These are phyloP conservation scores for Arothron firmamentum DNA, from an alignment of 2,113 vertebrate genomes.

Conservation along the genomic window DNA sequence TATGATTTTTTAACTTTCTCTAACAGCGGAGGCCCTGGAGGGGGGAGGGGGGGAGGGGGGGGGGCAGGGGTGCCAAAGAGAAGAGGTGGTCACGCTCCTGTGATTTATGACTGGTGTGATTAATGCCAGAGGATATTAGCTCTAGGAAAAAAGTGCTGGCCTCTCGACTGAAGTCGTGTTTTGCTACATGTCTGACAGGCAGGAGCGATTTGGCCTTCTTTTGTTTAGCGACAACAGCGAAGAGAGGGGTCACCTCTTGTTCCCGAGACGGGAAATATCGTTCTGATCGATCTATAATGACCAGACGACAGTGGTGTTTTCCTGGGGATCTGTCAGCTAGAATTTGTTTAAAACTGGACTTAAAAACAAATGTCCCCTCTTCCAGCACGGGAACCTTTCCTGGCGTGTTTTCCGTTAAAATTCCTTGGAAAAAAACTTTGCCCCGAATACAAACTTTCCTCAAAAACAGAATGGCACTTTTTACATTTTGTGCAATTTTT, in stretches of 20 bases:
- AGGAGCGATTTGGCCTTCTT: conserved; percentile 67
- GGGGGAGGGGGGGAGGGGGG: conserved; percentile 33
- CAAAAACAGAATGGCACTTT: too few species aligned
- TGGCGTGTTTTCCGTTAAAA: too few species aligned
- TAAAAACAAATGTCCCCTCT: too few species aligned
- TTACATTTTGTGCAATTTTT: too few species aligned
- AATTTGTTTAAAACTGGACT: too few species aligned
- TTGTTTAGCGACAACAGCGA: conserved; percentile 51
- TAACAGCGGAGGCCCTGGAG: conserved; percentile 33
- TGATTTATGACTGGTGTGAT: conserved; percentile 66
- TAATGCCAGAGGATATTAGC: conserved; percentile 67
- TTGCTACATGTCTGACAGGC: conserved; percentile 68
- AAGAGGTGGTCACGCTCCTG: conserved; percentile 47
- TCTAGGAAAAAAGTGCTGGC: conserved; percentile 56
- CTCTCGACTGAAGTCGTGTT: conserved; percentile 65
- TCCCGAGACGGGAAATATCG: conserved; percentile 45
- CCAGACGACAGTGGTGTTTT: too few species aligned
- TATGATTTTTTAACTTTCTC: conserved; percentile 60
- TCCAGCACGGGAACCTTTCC: too few species aligned
- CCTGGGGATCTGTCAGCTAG: too few species aligned
- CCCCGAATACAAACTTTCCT: too few species aligned
- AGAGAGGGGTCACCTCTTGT: conserved; percentile 55
- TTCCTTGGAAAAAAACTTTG: too few species aligned
- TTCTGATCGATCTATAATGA: conserved; percentile 42
- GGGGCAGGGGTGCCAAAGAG: conserved; percentile 9